A percentile compares a stretch with the other conserved stretches of the same genome.
phyloP scores from a whole-genome alignment of 2,797 vertebrate genomes.

The Rhyacichthys aspro region DNA sequence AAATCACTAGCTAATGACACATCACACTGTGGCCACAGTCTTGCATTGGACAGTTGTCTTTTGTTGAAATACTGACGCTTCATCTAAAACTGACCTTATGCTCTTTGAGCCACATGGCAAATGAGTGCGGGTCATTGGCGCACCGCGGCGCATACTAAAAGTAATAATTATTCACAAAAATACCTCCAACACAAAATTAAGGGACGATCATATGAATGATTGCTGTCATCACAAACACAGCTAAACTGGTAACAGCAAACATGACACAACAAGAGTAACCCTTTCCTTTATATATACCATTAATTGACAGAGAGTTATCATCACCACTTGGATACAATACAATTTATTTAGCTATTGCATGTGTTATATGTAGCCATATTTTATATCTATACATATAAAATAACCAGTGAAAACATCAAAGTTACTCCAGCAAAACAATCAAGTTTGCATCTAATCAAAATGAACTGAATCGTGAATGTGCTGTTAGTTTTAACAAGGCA shows the following conservation, averaged over 20 bases:
- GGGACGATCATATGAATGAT: slow-evolving; percentile 45
- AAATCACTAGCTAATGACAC: slow-evolving; percentile 87
- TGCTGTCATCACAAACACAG: slow-evolving; percentile 51
- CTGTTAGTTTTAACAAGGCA: not conserved
- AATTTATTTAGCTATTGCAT: not conserved
- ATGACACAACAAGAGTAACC: slow-evolving; percentile 41
- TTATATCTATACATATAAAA: too few relatives aligned
- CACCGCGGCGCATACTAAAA: slow-evolving; percentile 37
- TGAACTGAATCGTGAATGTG: too few relatives aligned
- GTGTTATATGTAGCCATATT: not conserved
- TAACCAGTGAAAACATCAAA: too few relatives aligned
- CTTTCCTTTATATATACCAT: slow-evolving; percentile 38
- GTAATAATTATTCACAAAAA: slow-evolving; percentile 44
- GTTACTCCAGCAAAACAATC: too few relatives aligned
- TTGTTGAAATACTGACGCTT: slow-evolving; percentile 76
- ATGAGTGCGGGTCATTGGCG: slow-evolving; percentile 65
- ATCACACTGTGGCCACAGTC: slow-evolving; percentile 80
- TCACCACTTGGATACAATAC: slow-evolving; percentile 20
- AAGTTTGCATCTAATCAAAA: too few relatives aligned
- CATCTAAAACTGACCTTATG: slow-evolving; percentile 77
- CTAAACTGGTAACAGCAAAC: slow-evolving; percentile 12
- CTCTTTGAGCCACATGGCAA: slow-evolving; percentile 75
- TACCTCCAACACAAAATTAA: slow-evolving; percentile 38
- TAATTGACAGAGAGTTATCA: slow-evolving; percentile 55
- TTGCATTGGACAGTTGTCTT: slow-evolving; percentile 76